Conservation (phyloP, 2,113 vertebrate genomes). For the Microtus pennsylvanicus region DNA sequence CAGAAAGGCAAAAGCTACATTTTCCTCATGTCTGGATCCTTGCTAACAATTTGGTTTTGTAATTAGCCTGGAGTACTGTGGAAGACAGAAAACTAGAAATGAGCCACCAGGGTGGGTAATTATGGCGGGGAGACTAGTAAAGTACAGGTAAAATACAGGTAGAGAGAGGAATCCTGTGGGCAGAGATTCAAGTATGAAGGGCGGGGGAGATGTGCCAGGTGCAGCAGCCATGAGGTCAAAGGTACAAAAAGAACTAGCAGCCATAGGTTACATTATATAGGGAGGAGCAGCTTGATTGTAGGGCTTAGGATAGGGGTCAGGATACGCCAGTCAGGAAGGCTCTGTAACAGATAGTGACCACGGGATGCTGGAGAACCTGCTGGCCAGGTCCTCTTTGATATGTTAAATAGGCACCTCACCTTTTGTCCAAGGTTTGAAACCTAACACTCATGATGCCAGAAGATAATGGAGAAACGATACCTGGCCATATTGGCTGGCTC, state of each 20-base stretch:
- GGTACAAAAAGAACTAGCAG: not conserved
- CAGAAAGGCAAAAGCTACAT: not conserved
- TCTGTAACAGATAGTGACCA: not conserved
- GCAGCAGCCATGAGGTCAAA: not conserved
- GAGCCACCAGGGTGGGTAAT: not conserved
- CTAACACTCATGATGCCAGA: not conserved
- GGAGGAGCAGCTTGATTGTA: not conserved
- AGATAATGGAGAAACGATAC: not conserved
- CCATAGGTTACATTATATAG: not conserved
- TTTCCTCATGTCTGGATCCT: not conserved
- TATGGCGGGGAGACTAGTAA: not conserved
- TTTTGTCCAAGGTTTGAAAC: not conserved
- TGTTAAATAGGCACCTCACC: not conserved
- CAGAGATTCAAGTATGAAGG: not conserved
- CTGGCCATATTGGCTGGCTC: not conserved
- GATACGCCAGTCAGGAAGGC: not conserved
- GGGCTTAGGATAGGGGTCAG: not conserved
- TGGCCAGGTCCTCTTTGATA: not conserved
- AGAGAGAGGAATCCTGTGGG: not conserved
- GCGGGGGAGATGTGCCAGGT: not conserved
- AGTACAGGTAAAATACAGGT: not conserved
- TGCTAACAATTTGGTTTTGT: not conserved
- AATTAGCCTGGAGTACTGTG: not conserved
- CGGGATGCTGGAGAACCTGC: not conserved
- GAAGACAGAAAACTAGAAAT: not conserved